Evolutionary conservation across 2,797 vertebrate genomes (phyloP).

Genomic region (Tolypeutes matacus): DNA sequence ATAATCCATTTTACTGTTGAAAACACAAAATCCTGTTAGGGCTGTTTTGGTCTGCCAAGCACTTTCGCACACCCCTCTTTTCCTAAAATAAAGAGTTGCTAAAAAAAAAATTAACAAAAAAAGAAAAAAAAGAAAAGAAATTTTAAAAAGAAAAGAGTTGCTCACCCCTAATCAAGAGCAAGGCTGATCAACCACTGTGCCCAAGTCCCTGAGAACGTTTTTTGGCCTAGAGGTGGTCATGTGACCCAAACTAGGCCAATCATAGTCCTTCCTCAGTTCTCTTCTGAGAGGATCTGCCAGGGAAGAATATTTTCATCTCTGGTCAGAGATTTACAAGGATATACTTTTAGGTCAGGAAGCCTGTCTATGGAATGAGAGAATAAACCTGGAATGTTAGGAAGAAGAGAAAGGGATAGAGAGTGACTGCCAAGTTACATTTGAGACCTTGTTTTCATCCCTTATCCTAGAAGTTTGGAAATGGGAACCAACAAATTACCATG

Average conservation of each 20-base stretch:
- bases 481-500: background rate
- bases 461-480: background rate
- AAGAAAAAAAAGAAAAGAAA: no score
- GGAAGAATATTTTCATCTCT: background rate
- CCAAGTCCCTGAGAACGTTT: background rate
- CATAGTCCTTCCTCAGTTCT: background rate
- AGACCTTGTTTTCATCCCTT: background rate
- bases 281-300: background rate
- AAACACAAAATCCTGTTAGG: background rate
- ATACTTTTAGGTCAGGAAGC: background rate
- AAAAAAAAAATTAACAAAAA: no score
- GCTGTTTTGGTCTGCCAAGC: background rate
- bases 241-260: background rate
- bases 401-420: background rate
- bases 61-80: background rate
- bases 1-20: background rate
- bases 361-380: background rate
- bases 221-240: background rate
- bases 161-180: background rate
- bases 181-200: background rate
- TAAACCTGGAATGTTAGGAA: background rate
- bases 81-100: background rate
- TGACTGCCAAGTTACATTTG: rapidly evolving
- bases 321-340: background rate
- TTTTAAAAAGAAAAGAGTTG: background rate